Conservation (phyloP, 2,113 vertebrate genomes). For the Bettongia penicillata region DNA sequence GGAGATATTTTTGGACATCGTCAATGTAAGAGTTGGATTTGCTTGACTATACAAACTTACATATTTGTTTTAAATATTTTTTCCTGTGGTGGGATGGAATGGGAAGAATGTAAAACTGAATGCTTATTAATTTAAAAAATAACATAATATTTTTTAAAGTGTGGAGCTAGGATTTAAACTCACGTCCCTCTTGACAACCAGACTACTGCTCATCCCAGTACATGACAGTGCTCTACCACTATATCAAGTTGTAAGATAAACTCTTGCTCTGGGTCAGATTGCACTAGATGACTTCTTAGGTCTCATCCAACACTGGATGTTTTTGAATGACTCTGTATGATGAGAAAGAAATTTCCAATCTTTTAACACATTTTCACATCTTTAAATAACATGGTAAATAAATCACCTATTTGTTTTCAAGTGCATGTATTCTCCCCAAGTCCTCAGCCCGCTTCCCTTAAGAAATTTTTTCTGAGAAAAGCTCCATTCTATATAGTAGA, state of each 20-base stretch:
- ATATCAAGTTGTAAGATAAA: neutral
- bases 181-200: neutral
- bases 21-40: too few species aligned
- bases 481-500: neutral
- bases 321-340: neutral
- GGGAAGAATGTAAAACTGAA: neutral
- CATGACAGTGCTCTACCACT: neutral
- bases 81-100: too few species aligned
- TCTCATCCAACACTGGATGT: neutral
- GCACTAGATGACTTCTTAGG: neutral
- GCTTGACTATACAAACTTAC: too few species aligned
- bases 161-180: neutral
- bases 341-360: neutral
- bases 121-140: neutral
- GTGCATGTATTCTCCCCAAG: neutral
- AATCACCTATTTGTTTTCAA: neutral
- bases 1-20: too few species aligned
- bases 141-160: too few species aligned
- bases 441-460: neutral
- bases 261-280: neutral
- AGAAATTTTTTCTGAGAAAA: neutral
- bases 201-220: neutral
- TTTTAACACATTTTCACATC: neutral
- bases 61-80: too few species aligned
- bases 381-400: neutral